These are phyloP conservation scores for Heteractis magnifica DNA, from an alignment of 92 coral and sea anemone species.

Conservation along the genomic window DNA sequence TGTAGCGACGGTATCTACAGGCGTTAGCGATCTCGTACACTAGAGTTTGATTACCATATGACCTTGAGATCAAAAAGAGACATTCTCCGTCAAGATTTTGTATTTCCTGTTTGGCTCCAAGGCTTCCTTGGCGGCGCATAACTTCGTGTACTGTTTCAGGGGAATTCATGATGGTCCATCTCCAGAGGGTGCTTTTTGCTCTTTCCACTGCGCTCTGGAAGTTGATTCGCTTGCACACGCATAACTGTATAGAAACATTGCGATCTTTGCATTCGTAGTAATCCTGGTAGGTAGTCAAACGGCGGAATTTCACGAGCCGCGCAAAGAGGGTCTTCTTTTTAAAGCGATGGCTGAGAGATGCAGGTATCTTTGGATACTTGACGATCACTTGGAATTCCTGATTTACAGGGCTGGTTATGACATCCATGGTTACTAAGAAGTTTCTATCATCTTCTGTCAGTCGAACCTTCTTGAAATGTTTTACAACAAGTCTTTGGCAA, in stretches of 20 bases:
- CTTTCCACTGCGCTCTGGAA: conserved; percentile 25
- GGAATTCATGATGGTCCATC: conserved; percentile 47
- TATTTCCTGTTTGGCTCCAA: conserved; percentile 61
- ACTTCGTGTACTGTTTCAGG: conserved; percentile 50
- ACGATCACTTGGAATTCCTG: conserved; percentile 49
- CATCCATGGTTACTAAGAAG: conserved; percentile 38
- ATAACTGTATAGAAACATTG: conserved; percentile 54
- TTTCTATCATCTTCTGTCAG: conserved; percentile 25
- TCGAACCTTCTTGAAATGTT: conserved; percentile 39
- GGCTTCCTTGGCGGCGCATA: conserved; percentile 53
- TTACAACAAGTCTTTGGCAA: conserved; percentile 52
- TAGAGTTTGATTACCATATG: conserved; percentile 47
- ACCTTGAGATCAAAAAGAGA: conserved; percentile 61
- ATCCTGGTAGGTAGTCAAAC: conserved; percentile 74
- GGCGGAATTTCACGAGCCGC: conserved; percentile 40
- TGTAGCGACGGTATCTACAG: conserved; percentile 47
- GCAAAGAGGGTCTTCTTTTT: conserved; percentile 31
- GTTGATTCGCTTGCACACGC: conserved; percentile 62
- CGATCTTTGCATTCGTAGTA: conserved; percentile 67
- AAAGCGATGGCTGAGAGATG: conserved; percentile 2
- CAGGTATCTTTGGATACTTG: conserved; percentile 35
- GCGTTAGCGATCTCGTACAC: conserved; percentile 61
- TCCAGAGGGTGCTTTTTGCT: conserved; percentile 31
- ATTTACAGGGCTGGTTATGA: conserved; percentile 39
- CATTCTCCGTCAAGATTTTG: conserved; percentile 65